Conservation (phyloP, 2,797 vertebrate genomes). For the Esox lucius region DNA sequence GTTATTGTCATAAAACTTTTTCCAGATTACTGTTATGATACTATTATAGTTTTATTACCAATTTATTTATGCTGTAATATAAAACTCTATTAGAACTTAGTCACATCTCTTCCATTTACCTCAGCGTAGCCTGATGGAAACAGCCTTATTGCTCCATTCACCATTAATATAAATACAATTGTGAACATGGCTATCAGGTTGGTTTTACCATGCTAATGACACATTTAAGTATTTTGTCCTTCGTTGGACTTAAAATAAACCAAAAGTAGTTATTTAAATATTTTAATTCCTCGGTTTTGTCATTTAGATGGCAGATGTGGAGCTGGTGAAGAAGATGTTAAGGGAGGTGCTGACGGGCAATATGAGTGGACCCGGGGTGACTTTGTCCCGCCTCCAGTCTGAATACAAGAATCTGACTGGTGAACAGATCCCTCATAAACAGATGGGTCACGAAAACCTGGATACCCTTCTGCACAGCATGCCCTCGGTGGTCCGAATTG, state of each 20-base stretch:
- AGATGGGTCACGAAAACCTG: conserved; percentile 83
- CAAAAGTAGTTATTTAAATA: not conserved
- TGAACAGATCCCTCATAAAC: conserved; percentile 87
- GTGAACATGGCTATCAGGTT: not conserved
- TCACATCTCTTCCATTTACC: not conserved
- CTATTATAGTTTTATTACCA: not conserved
- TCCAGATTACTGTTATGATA: no score
- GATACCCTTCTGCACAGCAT: conserved; percentile 83
- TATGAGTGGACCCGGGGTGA: conserved; percentile 79
- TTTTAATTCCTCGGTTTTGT: not conserved
- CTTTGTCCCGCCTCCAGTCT: conserved; percentile 78
- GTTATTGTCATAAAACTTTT: not conserved
- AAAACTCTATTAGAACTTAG: not conserved
- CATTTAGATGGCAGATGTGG: conserved; percentile 83
- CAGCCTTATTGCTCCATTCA: no score
- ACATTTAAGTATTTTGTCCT: not conserved
- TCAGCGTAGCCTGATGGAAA: no score
- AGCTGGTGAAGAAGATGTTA: conserved; percentile 87
- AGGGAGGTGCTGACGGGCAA: conserved; percentile 84
- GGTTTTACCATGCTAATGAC: not conserved
- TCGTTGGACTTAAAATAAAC: not conserved
- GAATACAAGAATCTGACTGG: conserved; percentile 89
- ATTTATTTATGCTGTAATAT: not conserved
- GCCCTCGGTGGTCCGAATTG: conserved; percentile 83
- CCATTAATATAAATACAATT: no score